phyloP scores from a whole-genome alignment of 1,140 invertebrate species.

The Brevipalpus yothersi region DNA sequence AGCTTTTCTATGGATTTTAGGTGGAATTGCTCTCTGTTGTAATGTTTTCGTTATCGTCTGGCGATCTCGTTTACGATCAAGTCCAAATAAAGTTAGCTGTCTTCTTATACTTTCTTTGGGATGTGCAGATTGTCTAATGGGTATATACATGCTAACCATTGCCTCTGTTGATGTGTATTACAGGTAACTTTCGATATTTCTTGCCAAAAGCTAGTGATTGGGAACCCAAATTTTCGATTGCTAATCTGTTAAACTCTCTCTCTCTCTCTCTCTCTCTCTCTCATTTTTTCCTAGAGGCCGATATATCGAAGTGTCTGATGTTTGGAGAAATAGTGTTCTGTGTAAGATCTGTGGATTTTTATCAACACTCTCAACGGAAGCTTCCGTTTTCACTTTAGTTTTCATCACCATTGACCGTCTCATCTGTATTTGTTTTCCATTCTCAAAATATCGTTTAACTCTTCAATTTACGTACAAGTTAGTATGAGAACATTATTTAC shows the following conservation, averaged over 20 bases:
- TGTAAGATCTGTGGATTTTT: slow-evolving; percentile 25
- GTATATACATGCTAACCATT: slow-evolving; percentile 43
- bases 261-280: background rate
- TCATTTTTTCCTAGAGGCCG: slow-evolving; percentile 14
- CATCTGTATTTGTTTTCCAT: slow-evolving; percentile 38
- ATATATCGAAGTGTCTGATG: slow-evolving; percentile 21
- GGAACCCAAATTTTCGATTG: background rate
- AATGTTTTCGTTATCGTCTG: slow-evolving; percentile 23
- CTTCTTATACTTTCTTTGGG: slow-evolving; percentile 22
- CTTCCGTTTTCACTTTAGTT: slow-evolving; percentile 42
- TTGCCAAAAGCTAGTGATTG: background rate
- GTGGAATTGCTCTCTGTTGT: slow-evolving; percentile 20
- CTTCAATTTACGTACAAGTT: slow-evolving; percentile 24
- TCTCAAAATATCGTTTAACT: slow-evolving; percentile 30
- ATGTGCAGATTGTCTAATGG: slow-evolving; percentile 45
- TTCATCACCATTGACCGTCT: slow-evolving; percentile 50
- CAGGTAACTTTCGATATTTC: background rate
- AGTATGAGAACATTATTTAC: background rate
- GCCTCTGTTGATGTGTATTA: slow-evolving; percentile 33
- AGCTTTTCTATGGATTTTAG: slow-evolving; percentile 23
- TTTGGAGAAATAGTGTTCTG: slow-evolving; percentile 21
- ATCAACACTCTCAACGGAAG: slow-evolving; percentile 24
- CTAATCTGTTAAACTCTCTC: background rate
- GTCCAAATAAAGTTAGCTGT: slow-evolving; percentile 16
- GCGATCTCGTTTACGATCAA: slow-evolving; percentile 16